Percentiles rank a stretch among this genome's conserved stretches.
Evolutionary conservation across 2,113 vertebrate species (phyloP).

Genomic region (Pelmatolapia mariae): DNA sequence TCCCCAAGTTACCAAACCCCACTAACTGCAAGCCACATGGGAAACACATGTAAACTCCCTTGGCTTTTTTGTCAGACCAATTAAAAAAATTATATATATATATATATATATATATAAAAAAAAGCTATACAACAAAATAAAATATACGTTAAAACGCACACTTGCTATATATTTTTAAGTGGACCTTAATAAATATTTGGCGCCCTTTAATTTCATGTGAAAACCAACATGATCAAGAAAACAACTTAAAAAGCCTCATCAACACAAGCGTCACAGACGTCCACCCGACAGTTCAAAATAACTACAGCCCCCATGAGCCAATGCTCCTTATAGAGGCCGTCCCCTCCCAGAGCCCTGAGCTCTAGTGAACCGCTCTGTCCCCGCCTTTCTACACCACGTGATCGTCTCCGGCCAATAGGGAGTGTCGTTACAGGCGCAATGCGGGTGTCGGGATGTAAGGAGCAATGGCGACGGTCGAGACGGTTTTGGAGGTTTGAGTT

Average conservation of each 20-base stretch:
- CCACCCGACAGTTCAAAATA: background rate
- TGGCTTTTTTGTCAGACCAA: background rate
- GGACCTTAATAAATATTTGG: background rate
- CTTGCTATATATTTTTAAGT: background rate
- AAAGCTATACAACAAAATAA: background rate
- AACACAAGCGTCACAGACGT: background rate
- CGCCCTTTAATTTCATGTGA: background rate
- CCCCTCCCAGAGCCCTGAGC: background rate
- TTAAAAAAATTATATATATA: too few relatives aligned
- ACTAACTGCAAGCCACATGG: background rate
- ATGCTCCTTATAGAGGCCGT: background rate
- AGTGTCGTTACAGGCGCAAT: conserved; percentile 70
- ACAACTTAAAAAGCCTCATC: background rate
- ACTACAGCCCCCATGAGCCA: conserved; percentile 46
- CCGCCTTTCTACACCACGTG: conserved; percentile 9
- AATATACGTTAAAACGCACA: background rate
- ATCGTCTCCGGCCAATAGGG: conserved; percentile 41
- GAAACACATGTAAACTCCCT: background rate
- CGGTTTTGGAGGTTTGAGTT: conserved; percentile 30
- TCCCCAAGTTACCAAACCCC: background rate
- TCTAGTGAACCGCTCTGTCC: background rate
- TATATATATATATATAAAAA: background rate
- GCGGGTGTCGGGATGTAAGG: conserved; percentile 68
- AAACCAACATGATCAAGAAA: background rate
- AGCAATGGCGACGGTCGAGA: conserved; percentile 73